A percentile compares a stretch with the other conserved stretches of the same genome.
phyloP scores from a whole-genome alignment of 2,113 vertebrate genomes.

The Hemichromis elongatus region DNA sequence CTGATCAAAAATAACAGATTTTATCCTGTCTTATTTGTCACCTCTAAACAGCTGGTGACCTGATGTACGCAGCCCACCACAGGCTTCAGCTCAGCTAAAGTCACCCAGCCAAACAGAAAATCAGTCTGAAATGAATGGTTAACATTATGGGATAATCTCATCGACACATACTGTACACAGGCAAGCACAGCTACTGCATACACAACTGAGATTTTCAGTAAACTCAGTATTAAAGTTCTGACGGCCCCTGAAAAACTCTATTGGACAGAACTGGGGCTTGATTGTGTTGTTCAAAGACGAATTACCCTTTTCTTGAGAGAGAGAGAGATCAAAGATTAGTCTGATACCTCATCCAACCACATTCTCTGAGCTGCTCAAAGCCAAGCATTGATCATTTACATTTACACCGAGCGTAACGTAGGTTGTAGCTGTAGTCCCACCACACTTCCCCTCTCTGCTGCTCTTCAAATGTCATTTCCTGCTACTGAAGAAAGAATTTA shows the following conservation, averaged over 20 bases:
- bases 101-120: not conserved
- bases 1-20: not conserved
- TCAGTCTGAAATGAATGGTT: not conserved
- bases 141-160: not conserved
- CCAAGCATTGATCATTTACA: slow-evolving; percentile 9
- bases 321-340: not conserved
- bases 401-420: not conserved
- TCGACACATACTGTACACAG: not conserved
- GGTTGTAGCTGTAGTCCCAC: too few relatives aligned
- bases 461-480: slow-evolving; percentile 36
- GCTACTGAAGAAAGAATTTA: not conserved
- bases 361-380: not conserved
- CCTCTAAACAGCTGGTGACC: not conserved
- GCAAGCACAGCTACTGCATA: not conserved
- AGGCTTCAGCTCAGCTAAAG: not conserved
- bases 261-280: not conserved
- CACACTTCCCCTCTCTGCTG: not conserved
- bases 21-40: not conserved
- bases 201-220: not conserved
- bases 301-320: not conserved
- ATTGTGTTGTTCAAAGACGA: not conserved
- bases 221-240: not conserved
- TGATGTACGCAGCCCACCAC: not conserved
- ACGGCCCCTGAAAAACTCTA: not conserved
- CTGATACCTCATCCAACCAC: not conserved